Conservation (phyloP, 2,113 vertebrate species). For the Gymnorhina tibicen region DNA sequence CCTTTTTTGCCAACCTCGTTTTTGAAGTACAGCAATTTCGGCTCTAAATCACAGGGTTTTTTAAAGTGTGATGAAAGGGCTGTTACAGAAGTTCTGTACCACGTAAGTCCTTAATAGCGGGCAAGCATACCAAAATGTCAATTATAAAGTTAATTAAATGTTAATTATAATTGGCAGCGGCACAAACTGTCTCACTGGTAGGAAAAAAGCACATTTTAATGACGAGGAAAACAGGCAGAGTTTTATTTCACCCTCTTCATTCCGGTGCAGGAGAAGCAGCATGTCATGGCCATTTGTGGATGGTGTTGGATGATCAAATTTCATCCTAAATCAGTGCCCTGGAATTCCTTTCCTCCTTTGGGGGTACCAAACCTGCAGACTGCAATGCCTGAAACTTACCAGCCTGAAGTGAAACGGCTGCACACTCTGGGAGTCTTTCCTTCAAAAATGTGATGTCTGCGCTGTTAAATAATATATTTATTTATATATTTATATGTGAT, state of each 20-base stretch:
- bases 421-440: neutral
- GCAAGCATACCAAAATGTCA: neutral
- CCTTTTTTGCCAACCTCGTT: too few relatives aligned
- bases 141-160: neutral
- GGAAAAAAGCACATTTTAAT: neutral
- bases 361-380: neutral
- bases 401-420: neutral
- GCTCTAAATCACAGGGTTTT: neutral
- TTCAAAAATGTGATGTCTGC: neutral
- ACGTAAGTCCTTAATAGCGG: neutral
- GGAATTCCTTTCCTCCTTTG: neutral
- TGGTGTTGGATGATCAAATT: neutral
- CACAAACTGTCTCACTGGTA: neutral
- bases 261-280: neutral
- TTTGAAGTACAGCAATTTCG: neutral
- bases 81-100: neutral
- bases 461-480: neutral
- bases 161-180: neutral
- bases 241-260: neutral
- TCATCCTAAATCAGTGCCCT: neutral
- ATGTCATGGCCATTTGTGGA: neutral
- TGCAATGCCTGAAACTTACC: neutral
- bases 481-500: neutral
- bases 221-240: neutral
- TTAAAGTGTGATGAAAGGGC: neutral